A percentile compares a stretch with the other conserved stretches of the same genome.
Evolutionary conservation across 2,888 invertebrate species (phyloP).

Genomic region (Deilephila elpenor): DNA sequence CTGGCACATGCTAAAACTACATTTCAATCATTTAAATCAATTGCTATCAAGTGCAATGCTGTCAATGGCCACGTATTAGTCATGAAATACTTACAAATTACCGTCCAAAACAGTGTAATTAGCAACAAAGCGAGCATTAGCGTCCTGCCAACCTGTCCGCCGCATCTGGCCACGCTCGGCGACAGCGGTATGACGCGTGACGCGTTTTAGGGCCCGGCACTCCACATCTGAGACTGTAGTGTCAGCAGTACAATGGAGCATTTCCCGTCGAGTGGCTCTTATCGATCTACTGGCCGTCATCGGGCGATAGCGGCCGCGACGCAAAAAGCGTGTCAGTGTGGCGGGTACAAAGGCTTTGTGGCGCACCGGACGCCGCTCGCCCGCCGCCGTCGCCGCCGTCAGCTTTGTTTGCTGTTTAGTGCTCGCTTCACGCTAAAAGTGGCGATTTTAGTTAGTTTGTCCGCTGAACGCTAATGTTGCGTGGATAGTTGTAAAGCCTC

Average conservation of each 20-base stretch:
- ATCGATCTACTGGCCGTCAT: conserved; percentile 84
- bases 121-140: conserved; percentile 35
- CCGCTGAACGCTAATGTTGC: conserved; percentile 40
- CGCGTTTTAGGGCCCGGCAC: conserved; percentile 75
- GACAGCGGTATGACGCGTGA: conserved; percentile 44
- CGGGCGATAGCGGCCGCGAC: conserved; percentile 80
- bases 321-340: conserved; percentile 84
- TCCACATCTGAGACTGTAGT: conserved; percentile 81
- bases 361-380: conserved; percentile 78
- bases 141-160: background rate
- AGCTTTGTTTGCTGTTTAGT: conserved; percentile 81
- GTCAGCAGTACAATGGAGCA: conserved; percentile 81
- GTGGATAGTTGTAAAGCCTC: background rate
- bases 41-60: background rate
- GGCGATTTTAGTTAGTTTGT: conserved; percentile 72
- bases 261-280: conserved; percentile 82
- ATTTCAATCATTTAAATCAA: background rate
- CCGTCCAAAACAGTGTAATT: background rate
- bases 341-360: conserved; percentile 81
- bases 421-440: conserved; percentile 72
- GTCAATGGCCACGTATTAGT: too few relatives aligned
- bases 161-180: conserved; percentile 10
- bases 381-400: conserved; percentile 71
- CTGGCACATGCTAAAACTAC: background rate
- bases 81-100: background rate